A percentile compares a stretch with the other conserved stretches of the same genome.
Evolutionary conservation across 2,797 vertebrate species (phyloP).

Genomic region (Chrosomus eos): DNA sequence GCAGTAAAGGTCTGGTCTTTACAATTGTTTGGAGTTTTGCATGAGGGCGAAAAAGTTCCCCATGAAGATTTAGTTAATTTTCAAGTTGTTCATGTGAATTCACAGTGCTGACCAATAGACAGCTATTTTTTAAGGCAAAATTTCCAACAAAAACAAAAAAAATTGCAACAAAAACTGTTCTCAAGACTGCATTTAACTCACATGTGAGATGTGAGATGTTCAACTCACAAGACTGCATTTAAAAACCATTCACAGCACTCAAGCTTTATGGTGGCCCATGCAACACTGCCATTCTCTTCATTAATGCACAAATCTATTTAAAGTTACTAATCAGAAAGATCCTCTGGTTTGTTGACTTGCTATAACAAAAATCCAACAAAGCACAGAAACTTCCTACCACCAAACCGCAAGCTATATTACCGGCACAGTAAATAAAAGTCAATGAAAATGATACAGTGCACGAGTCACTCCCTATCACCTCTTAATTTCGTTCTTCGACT

Average conservation of each 20-base stretch:
- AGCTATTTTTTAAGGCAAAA: no score
- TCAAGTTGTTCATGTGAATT: not conserved
- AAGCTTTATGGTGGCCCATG: not conserved
- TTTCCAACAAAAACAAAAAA: no score
- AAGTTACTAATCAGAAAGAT: not conserved
- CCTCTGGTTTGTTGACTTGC: slow-evolving; percentile 7
- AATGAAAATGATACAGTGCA: slow-evolving; percentile 55
- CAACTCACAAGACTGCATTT: not conserved
- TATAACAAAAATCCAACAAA: slow-evolving; percentile 8
- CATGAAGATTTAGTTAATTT: not conserved
- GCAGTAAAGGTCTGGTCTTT: not conserved
- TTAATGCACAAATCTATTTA: not conserved
- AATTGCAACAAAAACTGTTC: not conserved
- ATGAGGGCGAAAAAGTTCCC: not conserved
- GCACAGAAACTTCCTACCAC: slow-evolving; percentile 29
- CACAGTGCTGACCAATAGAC: not conserved
- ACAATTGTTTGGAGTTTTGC: not conserved
- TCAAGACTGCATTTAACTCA: not conserved
- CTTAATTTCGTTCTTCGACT: slow-evolving; percentile 52
- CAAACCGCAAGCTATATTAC: slow-evolving; percentile 61
- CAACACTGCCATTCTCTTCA: not conserved
- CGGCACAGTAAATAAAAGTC: slow-evolving; percentile 55
- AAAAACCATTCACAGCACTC: not conserved
- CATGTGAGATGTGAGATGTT: no score
- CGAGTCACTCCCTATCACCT: slow-evolving; percentile 59